Evolutionary conservation across 2,113 vertebrate genomes (phyloP), one percentile per base, ranked within the genome.

Genomic region (Phylloscopus trochilus): DNA sequence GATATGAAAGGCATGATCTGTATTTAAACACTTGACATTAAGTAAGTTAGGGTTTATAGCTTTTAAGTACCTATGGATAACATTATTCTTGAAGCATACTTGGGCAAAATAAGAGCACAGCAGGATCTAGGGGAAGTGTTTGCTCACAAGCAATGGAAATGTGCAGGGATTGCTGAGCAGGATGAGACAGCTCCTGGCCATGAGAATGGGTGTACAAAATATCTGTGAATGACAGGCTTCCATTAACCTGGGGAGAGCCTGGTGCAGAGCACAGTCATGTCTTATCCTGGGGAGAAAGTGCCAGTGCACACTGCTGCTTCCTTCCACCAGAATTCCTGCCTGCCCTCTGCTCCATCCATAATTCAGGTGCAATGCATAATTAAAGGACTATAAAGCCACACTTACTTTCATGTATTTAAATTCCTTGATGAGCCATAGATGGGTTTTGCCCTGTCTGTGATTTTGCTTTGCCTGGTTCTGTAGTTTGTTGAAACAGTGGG

Each of bases 341-440:
- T 85, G 70, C 90, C 80, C 66, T 92, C 64, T 66, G 74, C 66
- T 66, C 83, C 62, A 90, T 96, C 7, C 77, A 88, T 92, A 92
- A 97, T 96, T 93, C 97, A 96, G 49, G 22, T 35, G 56, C 63
- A 49, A 93, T 95, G 43, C 90, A 93, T 97, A 94, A 96, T 95
- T 96, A 59, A 95, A 91, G 78, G 30, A 17, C 67, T 89, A 28
- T 83, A 88, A 94, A 93, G 86, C 90, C 73, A 76, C 35, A 37
- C 68, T 98, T 82, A 69, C 73, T 95, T 93, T 93, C 63, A 43
- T 89, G 44, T 89, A 87, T 96, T 94, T 81, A 90, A 87, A 86
- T 89, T 56, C 63, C 83, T 90, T 64, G 55, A 58, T 81, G 87
- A 88, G 78, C n/a, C 69, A 66, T 63, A 22, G 81, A 15, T 80